Evolutionary conservation across 2,888 invertebrate species (phyloP), one percentile per base, ranked within the genome.

Genomic region (Drosophila hawaiiensis): DNA sequence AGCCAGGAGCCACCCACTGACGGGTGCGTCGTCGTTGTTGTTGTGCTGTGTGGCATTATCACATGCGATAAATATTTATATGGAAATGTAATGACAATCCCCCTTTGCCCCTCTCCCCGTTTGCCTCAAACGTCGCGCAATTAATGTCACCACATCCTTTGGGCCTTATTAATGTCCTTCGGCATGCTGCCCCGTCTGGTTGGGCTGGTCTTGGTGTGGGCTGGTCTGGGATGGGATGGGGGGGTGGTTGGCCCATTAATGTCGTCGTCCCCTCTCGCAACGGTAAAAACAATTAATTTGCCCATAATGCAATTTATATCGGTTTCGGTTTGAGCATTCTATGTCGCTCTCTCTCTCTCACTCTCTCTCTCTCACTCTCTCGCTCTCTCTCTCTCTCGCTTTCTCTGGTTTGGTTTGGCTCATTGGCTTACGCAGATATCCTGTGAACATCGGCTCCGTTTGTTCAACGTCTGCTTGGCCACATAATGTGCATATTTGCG

Each of bases 241-340:
- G 6, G 47, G 49, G 37, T 53, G 75, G 52, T 71, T 53, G 73
- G 73, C 62, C 84, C 88, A 86, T 91, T 91, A 91, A 91, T 84
- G 90, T 75, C 63, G 37, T 25, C 25, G 47, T 47, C 47, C 58
- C 65, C 50, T 55, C 64, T 53, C 64, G 35, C 52, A 31, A 83
- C 90, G 91, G 85, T 89, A 76, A 88, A 91, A 87, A 87, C 86
- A 87, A 87, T 87, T 87, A 87, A 87, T 87, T 87, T 87, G 76
- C 78, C 91, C 90, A 91, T 87, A 87, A 87, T 87, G 89, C 91
- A 91, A 91, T 87, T 91, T 87, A 87, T 87, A 87, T 91, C 85
- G 86, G 88, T 91, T 89, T 79, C 73, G 37, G 72, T 47, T 58
- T 43, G n/a, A 47, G 47, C 14, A 14, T 39, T n/a, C 19, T 12